Base-by-base conservation (phyloP, 2,797 vertebrate genomes). In the Micrastur ruficollis region DNA sequence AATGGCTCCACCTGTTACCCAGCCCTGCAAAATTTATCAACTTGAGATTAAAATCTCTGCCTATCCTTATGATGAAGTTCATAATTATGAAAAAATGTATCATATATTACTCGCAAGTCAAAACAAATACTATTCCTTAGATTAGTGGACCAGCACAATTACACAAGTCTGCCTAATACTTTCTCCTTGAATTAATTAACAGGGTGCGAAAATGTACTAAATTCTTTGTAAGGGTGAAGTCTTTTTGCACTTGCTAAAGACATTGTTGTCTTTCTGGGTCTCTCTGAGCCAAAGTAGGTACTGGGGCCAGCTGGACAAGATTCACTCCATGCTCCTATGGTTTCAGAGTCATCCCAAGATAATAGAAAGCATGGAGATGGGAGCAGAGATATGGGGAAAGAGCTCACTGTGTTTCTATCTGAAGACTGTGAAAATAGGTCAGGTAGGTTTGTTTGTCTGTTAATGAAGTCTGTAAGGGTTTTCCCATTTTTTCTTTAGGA, bases 41-140 rank as follows among this genome's bases (percentile, higher is more conserved):
- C 62, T 92, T 3, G 5, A 96, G 96, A 97, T 97, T 86, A 94
- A 86, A 94, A 96, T 97, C 94, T 97, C 86, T 95, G 84, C 87
- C 90, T 96, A 93, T 86, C 93, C 90, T 97, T 90, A 87, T 79
- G 42, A 94, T 96, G 95, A 94, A 88, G 94, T 90, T 96, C 93
- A 92, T 96, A 94, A 96, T 95, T 93, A 97, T 63, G 84, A 94
- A 96, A 96, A 97, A 96, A 96, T 95, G 93, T 95, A 83, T 86
- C 75, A 40, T 79, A 72, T 92, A 91, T 96, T 93, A 95, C 89
- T 95, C 38, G 0, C 92, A 97, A 97, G 92, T 97, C 97, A 97
- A 97, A 97, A 96, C 96, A 97, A 97, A 94, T 95, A 81, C 86
- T 94, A 50, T 81, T 89, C 84, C 84, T 85, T 52, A 89, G 63